phyloP scores from a whole-genome alignment of 2,113 vertebrate genomes.

The Labeo catla region DNA sequence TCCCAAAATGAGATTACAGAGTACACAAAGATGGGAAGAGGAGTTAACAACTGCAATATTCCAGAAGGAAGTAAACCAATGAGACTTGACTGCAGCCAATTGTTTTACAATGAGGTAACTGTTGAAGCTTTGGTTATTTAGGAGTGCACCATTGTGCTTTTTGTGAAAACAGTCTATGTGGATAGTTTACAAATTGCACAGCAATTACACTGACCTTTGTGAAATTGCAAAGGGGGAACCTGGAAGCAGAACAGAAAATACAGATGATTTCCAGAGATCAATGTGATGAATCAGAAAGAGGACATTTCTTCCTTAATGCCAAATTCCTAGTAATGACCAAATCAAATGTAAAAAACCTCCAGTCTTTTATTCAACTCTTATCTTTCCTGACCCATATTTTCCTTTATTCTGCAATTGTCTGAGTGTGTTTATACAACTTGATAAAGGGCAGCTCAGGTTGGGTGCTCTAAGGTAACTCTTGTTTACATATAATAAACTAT shows the following conservation, averaged over 20 bases:
- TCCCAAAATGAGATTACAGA: not conserved
- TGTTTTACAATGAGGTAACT: not conserved
- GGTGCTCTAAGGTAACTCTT: not conserved
- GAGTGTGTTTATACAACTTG: not conserved
- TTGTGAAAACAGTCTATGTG: not conserved
- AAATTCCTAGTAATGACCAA: not conserved
- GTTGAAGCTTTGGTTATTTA: not conserved
- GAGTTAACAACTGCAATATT: not conserved
- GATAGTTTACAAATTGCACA: not conserved
- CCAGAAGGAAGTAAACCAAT: not conserved
- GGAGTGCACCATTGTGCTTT: not conserved
- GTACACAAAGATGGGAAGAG: not conserved
- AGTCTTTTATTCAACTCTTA: not conserved
- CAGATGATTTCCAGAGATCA: not conserved
- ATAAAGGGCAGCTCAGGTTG: not conserved
- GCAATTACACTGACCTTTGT: not conserved
- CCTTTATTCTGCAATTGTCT: not conserved
- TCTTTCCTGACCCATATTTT: not conserved
- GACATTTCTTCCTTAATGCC: not conserved
- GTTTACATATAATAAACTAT: constrained; percentile 2
- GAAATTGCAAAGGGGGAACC: not conserved
- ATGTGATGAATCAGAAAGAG: not conserved
- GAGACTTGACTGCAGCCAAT: not conserved
- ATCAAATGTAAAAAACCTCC: not conserved
- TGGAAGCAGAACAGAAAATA: constrained; percentile 3